Evolutionary conservation across 2,113 vertebrate genomes (phyloP).

Genomic region (Dicerorhinus sumatrensis): DNA sequence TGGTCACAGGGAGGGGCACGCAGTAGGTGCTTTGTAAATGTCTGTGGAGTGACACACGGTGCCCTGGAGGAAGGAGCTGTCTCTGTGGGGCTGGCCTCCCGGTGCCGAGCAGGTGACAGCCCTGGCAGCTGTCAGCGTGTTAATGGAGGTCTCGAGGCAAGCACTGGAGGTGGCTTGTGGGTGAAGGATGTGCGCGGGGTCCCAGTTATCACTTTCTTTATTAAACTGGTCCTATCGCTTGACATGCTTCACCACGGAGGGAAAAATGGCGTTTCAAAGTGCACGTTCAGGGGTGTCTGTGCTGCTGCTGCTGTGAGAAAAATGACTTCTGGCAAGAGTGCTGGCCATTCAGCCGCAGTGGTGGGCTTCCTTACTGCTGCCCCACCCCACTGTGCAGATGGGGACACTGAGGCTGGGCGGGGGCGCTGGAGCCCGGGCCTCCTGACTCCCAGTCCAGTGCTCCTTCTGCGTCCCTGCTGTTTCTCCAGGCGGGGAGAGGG

Average conservation of each 20-base stretch:
- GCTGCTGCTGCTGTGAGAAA: background rate
- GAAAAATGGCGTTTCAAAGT: background rate
- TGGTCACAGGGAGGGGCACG: background rate
- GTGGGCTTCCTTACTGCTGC: background rate
- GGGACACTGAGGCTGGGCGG: background rate
- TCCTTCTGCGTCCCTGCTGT: no score
- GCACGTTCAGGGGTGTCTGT: background rate
- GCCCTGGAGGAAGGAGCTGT: no score
- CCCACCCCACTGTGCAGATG: fast-evolving
- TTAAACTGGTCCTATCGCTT: background rate
- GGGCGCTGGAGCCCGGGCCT: background rate
- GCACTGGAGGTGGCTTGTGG: background rate
- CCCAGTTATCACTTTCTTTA: background rate
- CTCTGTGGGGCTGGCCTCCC: background rate
- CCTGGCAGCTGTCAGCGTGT: background rate
- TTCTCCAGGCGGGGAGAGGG: fast-evolving
- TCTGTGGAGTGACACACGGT: background rate
- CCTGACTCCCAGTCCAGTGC: background rate
- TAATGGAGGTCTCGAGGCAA: background rate
- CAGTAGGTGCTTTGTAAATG: background rate
- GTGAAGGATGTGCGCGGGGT: background rate
- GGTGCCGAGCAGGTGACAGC: fast-evolving
- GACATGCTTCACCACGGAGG: background rate
- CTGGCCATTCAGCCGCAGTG: no score
- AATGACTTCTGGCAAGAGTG: background rate